Percentiles rank a stretch among this genome's conserved stretches.
phyloP scores from a whole-genome alignment of 2,113 vertebrate genomes.

The Tragelaphus buxtoni region DNA sequence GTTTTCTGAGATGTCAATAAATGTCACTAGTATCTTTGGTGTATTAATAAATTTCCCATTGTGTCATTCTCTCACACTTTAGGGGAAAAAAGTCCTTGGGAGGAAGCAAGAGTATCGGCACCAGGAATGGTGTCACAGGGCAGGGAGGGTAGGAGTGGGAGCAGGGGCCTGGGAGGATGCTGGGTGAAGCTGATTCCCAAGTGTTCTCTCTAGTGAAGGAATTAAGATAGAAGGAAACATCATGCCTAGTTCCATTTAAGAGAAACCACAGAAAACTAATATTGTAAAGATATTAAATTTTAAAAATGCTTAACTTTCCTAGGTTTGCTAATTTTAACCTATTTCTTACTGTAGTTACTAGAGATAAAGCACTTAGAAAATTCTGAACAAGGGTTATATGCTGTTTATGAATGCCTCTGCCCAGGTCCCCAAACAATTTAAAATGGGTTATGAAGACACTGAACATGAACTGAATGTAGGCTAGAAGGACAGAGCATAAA shows the following conservation, averaged over 20 bases:
- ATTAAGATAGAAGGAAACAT: neutral
- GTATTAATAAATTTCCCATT: neutral
- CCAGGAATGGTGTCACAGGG: neutral
- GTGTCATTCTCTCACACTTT: neutral
- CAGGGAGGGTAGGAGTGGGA: neutral
- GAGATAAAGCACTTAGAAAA: neutral
- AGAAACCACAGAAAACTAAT: neutral
- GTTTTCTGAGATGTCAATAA: neutral
- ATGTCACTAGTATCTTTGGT: neutral
- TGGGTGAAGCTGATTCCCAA: neutral
- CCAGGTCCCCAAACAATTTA: neutral
- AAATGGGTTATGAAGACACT: neutral
- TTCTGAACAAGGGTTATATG: neutral
- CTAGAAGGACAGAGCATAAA: neutral
- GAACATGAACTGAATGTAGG: neutral
- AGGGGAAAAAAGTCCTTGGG: neutral
- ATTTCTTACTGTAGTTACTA: neutral
- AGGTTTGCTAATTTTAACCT: neutral
- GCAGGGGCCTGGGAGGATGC: too few species aligned
- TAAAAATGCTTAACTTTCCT: neutral
- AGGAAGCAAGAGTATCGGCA: neutral
- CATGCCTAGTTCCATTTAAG: neutral
- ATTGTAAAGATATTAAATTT: neutral
- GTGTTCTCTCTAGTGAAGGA: neutral
- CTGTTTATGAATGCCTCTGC: neutral